Percentiles rank a stretch among this genome's conserved stretches.
Evolutionary conservation across 2,113 vertebrate species (phyloP).

Genomic region (Meles meles): DNA sequence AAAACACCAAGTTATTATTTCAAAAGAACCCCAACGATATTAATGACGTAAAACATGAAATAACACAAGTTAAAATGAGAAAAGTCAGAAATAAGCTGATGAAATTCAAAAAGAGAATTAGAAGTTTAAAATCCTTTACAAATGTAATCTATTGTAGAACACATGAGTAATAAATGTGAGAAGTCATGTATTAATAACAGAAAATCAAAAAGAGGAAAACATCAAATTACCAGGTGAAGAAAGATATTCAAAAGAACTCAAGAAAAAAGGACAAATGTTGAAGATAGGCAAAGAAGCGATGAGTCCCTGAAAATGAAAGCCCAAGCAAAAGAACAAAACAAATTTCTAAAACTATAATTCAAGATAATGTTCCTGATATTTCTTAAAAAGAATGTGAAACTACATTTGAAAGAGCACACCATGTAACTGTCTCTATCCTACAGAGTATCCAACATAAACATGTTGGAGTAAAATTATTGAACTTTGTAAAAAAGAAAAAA

Average conservation of each 20-base stretch:
- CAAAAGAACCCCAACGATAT: background rate
- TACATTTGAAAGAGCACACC: background rate
- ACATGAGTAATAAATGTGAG: background rate
- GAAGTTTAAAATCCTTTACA: background rate
- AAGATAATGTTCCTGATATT: background rate
- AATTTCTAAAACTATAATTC: background rate
- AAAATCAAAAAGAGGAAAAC: background rate
- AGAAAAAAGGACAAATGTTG: background rate
- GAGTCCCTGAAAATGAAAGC: background rate
- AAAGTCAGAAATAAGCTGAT: background rate
- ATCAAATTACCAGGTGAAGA: background rate
- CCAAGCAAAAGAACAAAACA: background rate
- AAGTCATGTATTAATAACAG: background rate
- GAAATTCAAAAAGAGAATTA: background rate
- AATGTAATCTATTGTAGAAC: background rate
- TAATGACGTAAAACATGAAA: background rate
- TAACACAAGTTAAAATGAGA: background rate
- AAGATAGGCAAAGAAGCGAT: background rate
- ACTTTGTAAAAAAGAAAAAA: background rate
- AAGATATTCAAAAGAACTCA: background rate
- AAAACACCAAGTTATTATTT: background rate
- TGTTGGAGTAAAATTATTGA: background rate
- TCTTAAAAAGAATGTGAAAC: background rate
- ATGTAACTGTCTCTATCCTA: background rate
- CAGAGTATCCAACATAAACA: background rate